These are phyloP conservation scores for Hippocampus kuda DNA, from an alignment of 2,797 vertebrate species.

Conservation along the genomic window DNA sequence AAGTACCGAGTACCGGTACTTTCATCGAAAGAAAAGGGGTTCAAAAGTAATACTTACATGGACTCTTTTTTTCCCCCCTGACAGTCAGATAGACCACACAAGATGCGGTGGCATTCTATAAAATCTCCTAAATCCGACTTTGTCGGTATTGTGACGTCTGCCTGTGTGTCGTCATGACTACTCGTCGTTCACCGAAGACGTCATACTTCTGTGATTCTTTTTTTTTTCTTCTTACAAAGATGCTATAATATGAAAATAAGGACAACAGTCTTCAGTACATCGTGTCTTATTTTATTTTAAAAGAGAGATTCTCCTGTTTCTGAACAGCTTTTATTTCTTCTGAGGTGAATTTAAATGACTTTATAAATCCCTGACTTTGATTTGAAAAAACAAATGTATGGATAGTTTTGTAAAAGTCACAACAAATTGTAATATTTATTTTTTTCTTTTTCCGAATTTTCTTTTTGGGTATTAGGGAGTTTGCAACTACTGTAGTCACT, in stretches of 20 bases:
- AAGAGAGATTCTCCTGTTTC: neutral
- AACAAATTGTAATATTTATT: neutral
- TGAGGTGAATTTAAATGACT: neutral
- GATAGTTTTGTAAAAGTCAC: neutral
- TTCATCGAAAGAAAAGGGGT: neutral
- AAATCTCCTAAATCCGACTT: neutral
- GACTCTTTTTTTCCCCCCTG: neutral
- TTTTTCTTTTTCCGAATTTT: no score
- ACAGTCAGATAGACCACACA: neutral
- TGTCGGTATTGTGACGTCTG: neutral
- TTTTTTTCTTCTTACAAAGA: neutral
- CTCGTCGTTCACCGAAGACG: neutral
- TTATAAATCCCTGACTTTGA: neutral
- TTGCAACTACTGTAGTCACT: no score
- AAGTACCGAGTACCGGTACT: neutral
- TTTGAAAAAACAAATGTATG: neutral
- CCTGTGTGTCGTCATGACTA: neutral
- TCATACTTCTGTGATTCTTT: neutral
- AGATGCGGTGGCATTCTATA: no score
- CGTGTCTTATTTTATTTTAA: neutral
- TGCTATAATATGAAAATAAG: neutral
- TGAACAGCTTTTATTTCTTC: neutral
- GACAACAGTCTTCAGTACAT: neutral
- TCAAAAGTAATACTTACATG: neutral
- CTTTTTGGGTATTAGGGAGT: no score